A percentile compares a stretch with the other conserved stretches of the same genome.
phyloP scores from a whole-genome alignment of 2,113 vertebrate genomes.

The Cardinalis cardinalis region DNA sequence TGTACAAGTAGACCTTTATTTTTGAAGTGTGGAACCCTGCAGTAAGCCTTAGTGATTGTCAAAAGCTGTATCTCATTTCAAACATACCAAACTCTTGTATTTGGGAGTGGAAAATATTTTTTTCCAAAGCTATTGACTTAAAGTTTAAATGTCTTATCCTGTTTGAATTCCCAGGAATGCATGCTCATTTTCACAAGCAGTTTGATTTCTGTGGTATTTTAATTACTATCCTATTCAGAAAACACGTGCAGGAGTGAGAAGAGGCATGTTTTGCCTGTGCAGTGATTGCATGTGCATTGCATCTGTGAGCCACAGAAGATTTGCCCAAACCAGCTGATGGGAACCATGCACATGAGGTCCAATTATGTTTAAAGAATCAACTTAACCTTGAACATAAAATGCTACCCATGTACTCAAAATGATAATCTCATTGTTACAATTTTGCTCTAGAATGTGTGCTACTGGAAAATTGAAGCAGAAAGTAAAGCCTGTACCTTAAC shows the following conservation, averaged over 20 bases:
- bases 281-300: neutral
- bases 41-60: slow-evolving; percentile 43
- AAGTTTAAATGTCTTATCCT: slow-evolving; percentile 45
- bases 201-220: slow-evolving; percentile 11
- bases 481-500: neutral
- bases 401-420: neutral
- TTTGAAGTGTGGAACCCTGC: slow-evolving; percentile 44
- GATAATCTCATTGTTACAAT: neutral
- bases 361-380: neutral
- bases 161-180: slow-evolving; percentile 28
- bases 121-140: slow-evolving; percentile 52
- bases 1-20: neutral
- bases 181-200: slow-evolving; percentile 49
- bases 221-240: slow-evolving; percentile 29
- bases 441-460: neutral
- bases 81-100: slow-evolving; percentile 18
- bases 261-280: neutral
- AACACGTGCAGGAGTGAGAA: slow-evolving; percentile 35
- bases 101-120: neutral
- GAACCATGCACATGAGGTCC: neutral
- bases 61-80: slow-evolving; percentile 39
- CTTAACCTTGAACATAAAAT: neutral
- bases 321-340: neutral
- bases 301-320: neutral
- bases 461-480: neutral